phyloP scores from a whole-genome alignment of 2,888 invertebrate species.

The Electrophaes corylata region DNA sequence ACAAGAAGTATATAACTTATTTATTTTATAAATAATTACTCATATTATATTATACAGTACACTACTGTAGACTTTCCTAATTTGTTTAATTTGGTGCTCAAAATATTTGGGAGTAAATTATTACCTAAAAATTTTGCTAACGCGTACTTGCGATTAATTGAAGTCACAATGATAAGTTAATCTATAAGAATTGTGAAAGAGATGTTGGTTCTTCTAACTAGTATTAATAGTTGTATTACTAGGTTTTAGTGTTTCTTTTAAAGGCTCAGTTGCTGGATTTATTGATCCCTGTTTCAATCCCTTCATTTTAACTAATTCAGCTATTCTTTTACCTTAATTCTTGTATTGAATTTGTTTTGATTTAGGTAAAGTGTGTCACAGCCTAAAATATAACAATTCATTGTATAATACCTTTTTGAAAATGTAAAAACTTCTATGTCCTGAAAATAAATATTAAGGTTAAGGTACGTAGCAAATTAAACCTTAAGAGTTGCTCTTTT shows the following conservation, averaged over 20 bases:
- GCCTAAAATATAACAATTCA: slow-evolving; percentile 58
- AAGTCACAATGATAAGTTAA: no score
- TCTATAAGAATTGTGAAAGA: slow-evolving; percentile 52
- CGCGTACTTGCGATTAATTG: no score
- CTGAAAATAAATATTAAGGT: slow-evolving; percentile 26
- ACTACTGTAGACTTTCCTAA: no score
- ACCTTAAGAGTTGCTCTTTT: slow-evolving; percentile 52
- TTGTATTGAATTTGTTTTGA: slow-evolving; percentile 79
- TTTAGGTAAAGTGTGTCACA: slow-evolving; percentile 74
- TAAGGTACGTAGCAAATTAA: slow-evolving; percentile 7
- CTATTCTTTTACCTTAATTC: slow-evolving; percentile 77
- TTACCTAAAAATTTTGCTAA: no score
- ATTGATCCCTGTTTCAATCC: slow-evolving; percentile 65
- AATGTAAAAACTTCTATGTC: neutral
- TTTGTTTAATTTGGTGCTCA: no score
- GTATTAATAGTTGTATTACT: slow-evolving; percentile 56
- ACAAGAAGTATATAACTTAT: no score
- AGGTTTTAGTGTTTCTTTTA: slow-evolving; percentile 69
- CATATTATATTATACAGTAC: no score
- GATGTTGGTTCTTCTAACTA: slow-evolving; percentile 70
- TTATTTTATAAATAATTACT: no score
- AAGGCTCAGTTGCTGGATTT: slow-evolving; percentile 45
- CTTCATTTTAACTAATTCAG: slow-evolving; percentile 77
- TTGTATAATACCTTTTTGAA: neutral
- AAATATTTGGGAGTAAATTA: no score